Evolutionary conservation across 2,113 vertebrate species (phyloP), one percentile per base, ranked within the genome.

Genomic region (Willisornis vidua): DNA sequence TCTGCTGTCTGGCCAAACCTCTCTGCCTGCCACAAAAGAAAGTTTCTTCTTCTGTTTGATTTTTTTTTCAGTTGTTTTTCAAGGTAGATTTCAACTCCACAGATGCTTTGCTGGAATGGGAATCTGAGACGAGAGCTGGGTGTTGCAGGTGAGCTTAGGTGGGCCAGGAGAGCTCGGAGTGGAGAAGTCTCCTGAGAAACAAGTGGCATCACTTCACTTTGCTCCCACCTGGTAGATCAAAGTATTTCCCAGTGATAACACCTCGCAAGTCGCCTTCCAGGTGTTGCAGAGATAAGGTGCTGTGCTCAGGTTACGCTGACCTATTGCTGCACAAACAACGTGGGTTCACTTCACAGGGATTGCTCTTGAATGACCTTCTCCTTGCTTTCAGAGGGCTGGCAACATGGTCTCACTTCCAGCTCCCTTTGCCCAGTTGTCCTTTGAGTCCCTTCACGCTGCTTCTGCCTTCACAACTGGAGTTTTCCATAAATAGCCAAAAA

Each of bases 1-100:
- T 95, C 93, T 92, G 83, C 94, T 93, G 93, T 72, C 93, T 93
- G 96, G 85, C 83, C 88, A 75, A 96, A 97, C 29, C 65, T 93
- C 88, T 72, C 88, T 66, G 76, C 41, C 55, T 86, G 59, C 48
- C 72, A 46, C 72, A 29, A 66, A 62, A 74, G 6, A 29, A 80
- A 57, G 8, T 43, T 90, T 48, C 20, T 68, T 57, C 70, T 62
- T 39, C 73, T 3, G 3, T 43, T 33, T 43, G 43, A 25, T 51
- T 51, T 76, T 22, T 46, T 14, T 7, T 76, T 49, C 11, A 2
- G 37, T 62, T 87, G 62, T 61, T 87, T 88, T 85, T 85, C 77
- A 46, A 75, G 73, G 41, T 51, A n/a, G 61, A 41, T 92, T 92
- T 81, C 73, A 72, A 31, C 49, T 89, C 52, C 57, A 49, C 83